Percentiles rank a stretch among this genome's conserved stretches.
Evolutionary conservation across 2,113 vertebrate species (phyloP).

Genomic region (Datnioides undecimradiatus): DNA sequence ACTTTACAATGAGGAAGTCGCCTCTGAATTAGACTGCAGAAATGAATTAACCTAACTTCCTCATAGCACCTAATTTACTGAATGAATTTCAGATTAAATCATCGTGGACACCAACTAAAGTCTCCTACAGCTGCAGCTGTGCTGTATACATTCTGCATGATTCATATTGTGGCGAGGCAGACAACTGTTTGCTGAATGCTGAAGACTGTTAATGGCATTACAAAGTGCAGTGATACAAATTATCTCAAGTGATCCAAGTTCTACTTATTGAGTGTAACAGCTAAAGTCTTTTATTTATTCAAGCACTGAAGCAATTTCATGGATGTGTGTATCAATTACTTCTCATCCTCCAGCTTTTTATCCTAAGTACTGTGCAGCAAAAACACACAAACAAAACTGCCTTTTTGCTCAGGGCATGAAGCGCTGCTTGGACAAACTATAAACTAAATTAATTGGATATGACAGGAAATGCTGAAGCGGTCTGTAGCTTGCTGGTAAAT

Average conservation of each 20-base stretch:
- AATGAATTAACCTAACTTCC: not conserved
- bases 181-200: not conserved
- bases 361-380: not conserved
- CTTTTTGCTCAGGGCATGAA: not conserved
- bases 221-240: not conserved
- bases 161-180: not conserved
- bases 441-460: constrained; percentile 17
- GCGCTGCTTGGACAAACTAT: not conserved
- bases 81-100: not conserved
- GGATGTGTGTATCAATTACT: constrained; percentile 5
- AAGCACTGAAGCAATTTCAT: not conserved
- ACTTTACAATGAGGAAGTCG: not conserved
- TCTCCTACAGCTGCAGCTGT: constrained; percentile 6
- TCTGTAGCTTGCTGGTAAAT: not conserved
- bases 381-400: not conserved
- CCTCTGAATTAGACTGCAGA: not conserved
- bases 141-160: not conserved
- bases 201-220: not conserved
- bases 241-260: not conserved
- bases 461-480: constrained; percentile 16
- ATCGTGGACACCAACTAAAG: not conserved
- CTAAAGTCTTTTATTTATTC: not conserved
- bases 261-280: not conserved
- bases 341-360: constrained; percentile 16
- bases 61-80: not conserved